Percentiles rank a stretch among this genome's conserved stretches.
phyloP scores from a whole-genome alignment of 2,888 invertebrate species.

The Sceliomorpha sp. region DNA sequence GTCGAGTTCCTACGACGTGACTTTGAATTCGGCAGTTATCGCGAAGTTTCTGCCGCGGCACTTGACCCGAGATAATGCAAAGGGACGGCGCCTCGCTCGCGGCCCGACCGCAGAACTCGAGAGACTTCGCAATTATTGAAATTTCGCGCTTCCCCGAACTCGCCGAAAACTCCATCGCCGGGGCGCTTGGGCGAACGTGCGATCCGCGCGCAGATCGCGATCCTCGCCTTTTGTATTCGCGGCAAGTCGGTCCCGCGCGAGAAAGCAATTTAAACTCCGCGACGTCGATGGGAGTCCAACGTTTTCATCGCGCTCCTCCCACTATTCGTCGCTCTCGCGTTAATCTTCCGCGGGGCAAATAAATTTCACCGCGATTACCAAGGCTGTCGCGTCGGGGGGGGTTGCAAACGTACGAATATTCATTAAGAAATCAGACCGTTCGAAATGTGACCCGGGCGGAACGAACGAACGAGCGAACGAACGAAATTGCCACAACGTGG shows the following conservation, averaged over 20 bases:
- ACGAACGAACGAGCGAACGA: conserved; percentile 24
- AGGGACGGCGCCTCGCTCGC: conserved; percentile 24
- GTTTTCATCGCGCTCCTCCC: conserved; percentile 14
- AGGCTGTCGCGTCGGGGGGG: conserved; percentile 11
- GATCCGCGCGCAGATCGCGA: too few species aligned
- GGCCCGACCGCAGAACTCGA: conserved; percentile 40
- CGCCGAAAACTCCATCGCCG: conserved; percentile 41
- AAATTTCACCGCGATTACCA: conserved; percentile 34
- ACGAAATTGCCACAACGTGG: conserved; percentile 51
- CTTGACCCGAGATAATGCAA: conserved; percentile 44
- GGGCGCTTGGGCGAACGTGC: too few species aligned
- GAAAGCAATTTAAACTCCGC: conserved; percentile 31
- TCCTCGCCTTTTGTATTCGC: conserved; percentile 31
- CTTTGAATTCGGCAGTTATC: conserved; percentile 34
- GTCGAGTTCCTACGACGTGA: conserved; percentile 30
- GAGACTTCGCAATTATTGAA: conserved; percentile 57
- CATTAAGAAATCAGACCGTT: conserved; percentile 67
- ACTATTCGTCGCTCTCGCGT: conserved; percentile 13
- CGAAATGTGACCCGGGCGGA: conserved; percentile 56
- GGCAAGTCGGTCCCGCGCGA: conserved; percentile 25
- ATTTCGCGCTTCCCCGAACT: conserved; percentile 53
- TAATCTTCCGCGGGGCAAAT: conserved; percentile 31
- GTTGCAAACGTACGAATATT: conserved; percentile 66
- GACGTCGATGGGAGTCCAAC: conserved; percentile 13
- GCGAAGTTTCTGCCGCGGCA: conserved; percentile 25